Percentiles rank a stretch among this genome's conserved stretches.
Evolutionary conservation across 2,888 invertebrate species (phyloP).

Genomic region (Ophraella communa): DNA sequence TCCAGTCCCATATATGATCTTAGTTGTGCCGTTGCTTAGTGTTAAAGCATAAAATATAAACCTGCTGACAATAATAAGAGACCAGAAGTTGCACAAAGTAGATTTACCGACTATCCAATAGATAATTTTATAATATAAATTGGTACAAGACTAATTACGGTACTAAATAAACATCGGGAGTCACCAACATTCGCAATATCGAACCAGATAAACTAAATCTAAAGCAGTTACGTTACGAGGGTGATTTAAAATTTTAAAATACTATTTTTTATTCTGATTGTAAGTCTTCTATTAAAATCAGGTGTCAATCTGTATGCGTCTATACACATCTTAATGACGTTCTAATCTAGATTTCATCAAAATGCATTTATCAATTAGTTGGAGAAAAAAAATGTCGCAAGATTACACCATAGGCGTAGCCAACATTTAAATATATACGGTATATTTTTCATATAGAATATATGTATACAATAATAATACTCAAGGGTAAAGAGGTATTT

Average conservation of each 20-base stretch:
- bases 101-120: neutral
- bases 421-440: neutral
- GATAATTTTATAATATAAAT: neutral
- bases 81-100: neutral
- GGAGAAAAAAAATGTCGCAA: slow-evolving; percentile 14
- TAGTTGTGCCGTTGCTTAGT: too few relatives aligned
- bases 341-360: slow-evolving; percentile 8
- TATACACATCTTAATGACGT: slow-evolving; percentile 12
- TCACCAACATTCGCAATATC: neutral
- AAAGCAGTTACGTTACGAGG: neutral
- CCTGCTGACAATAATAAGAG: neutral
- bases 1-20: neutral
- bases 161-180: neutral
- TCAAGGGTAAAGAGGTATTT: too few relatives aligned
- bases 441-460: too few relatives aligned
- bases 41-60: too few relatives aligned
- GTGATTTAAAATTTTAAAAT: too few relatives aligned
- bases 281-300: neutral
- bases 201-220: neutral
- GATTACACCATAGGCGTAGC: neutral
- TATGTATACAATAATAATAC: too few relatives aligned
- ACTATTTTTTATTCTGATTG: too few relatives aligned
- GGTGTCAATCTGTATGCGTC: neutral
- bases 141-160: neutral
- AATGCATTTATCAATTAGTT: slow-evolving; percentile 13